These are phyloP conservation scores for Pseudolycoriella hygida DNA, from an alignment of 2,888 invertebrate species.

Conservation along the genomic window DNA sequence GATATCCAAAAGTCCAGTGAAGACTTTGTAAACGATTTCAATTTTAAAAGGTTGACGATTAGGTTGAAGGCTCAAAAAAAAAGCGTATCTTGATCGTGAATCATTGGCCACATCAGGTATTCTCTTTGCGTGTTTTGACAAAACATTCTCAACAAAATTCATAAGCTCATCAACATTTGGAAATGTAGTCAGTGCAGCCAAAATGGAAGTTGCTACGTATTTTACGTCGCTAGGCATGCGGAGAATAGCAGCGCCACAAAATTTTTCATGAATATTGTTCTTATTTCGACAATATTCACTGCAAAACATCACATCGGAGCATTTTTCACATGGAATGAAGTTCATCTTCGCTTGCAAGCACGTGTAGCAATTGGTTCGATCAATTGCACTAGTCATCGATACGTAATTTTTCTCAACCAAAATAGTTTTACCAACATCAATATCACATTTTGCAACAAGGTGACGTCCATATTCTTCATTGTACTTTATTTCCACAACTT, in stretches of 20 bases:
- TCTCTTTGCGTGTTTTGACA: too few species aligned
- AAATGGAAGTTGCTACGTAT: background rate
- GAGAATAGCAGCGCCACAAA: background rate
- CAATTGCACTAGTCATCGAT: background rate
- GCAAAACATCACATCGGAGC: background rate
- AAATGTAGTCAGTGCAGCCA: background rate
- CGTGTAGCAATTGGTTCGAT: background rate
- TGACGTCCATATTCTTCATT: conserved; percentile 1
- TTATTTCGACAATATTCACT: background rate
- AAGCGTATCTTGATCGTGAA: background rate
- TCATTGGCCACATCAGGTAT: too few species aligned
- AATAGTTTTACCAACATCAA: conserved; percentile 2
- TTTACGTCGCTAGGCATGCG: background rate
- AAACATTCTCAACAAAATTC: conserved; percentile 2
- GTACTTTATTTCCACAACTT: background rate
- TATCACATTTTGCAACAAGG: background rate
- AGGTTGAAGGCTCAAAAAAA: background rate
- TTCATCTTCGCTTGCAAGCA: background rate
- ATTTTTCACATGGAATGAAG: background rate
- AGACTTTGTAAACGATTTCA: background rate
- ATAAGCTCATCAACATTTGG: background rate
- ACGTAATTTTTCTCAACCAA: background rate
- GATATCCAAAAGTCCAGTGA: background rate
- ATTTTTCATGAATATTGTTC: background rate
- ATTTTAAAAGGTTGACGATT: background rate